A percentile compares a stretch with the other conserved stretches of the same genome.
These are phyloP conservation scores for Vannuccia rotundouncinata DNA, from an alignment of 2,888 invertebrate species.

Conservation along the genomic window DNA sequence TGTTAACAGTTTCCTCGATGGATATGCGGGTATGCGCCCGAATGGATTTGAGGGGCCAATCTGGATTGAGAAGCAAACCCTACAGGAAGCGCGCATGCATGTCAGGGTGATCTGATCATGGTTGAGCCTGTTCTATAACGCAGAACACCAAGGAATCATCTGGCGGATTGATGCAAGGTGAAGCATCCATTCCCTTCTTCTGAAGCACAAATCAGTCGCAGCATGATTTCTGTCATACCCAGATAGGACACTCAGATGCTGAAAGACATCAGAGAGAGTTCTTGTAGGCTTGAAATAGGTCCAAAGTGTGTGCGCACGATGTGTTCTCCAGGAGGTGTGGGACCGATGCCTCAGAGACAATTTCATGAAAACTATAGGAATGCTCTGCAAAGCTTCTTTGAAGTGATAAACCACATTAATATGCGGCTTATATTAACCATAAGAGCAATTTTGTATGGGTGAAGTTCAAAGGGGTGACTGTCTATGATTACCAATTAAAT, in stretches of 20 bases:
- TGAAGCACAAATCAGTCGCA: neutral
- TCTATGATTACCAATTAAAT: too few species aligned
- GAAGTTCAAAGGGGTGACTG: too few species aligned
- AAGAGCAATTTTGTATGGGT: too few species aligned
- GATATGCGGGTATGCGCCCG: too few species aligned
- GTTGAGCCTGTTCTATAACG: too few species aligned
- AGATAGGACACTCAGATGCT: neutral
- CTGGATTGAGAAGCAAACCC: too few species aligned
- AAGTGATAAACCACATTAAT: neutral
- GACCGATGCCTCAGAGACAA: conserved; percentile 30
- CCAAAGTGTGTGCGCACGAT: neutral
- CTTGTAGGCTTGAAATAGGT: neutral
- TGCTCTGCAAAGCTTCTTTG: conserved; percentile 13
- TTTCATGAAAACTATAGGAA: conserved; percentile 18
- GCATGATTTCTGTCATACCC: neutral
- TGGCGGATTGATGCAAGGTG: neutral
- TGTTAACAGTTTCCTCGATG: neutral
- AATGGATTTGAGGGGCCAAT: too few species aligned
- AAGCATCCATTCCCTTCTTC: neutral
- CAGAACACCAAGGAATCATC: neutral
- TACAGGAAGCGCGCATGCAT: too few species aligned
- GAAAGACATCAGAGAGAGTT: neutral
- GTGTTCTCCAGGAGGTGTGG: neutral
- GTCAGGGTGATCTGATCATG: too few species aligned
- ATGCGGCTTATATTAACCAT: too few species aligned